A percentile compares a stretch with the other conserved stretches of the same genome.
These are phyloP conservation scores for Trichomycterus rosablanca DNA, from an alignment of 2,113 vertebrate genomes.

Conservation along the genomic window DNA sequence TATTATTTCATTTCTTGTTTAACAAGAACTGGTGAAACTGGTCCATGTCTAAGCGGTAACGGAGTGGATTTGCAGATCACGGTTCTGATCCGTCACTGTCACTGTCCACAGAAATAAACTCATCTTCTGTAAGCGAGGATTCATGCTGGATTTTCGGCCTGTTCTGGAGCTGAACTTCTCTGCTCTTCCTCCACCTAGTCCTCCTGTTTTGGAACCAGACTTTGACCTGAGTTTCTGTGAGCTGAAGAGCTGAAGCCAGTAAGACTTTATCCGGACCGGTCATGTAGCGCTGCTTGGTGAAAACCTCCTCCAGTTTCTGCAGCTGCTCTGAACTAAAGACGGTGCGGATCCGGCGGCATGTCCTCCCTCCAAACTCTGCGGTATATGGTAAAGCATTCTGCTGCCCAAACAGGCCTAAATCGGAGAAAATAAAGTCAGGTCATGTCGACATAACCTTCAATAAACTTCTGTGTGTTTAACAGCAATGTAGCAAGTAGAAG, in stretches of 20 bases:
- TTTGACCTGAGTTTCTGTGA: constrained; percentile 53
- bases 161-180: constrained; percentile 31
- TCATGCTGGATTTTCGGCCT: background rate
- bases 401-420: background rate
- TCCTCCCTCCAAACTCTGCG: constrained; percentile 26
- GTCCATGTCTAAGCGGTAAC: no score
- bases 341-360: constrained; percentile 44
- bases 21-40: no score
- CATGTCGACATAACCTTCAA: background rate
- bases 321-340: constrained; percentile 51
- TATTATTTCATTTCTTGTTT: no score
- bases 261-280: constrained; percentile 45
- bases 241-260: constrained; percentile 45
- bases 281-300: constrained; percentile 50
- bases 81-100: no score
- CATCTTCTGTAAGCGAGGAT: no score
- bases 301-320: constrained; percentile 46
- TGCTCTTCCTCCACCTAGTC: constrained; percentile 49
- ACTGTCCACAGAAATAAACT: no score
- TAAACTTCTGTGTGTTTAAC: no score
- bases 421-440: background rate
- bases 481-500: background rate
- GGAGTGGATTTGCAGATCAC: no score
- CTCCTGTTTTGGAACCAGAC: constrained; percentile 53
- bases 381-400: background rate